phyloP scores from a whole-genome alignment of 2,113 vertebrate species.

The Anoura caudifer region DNA sequence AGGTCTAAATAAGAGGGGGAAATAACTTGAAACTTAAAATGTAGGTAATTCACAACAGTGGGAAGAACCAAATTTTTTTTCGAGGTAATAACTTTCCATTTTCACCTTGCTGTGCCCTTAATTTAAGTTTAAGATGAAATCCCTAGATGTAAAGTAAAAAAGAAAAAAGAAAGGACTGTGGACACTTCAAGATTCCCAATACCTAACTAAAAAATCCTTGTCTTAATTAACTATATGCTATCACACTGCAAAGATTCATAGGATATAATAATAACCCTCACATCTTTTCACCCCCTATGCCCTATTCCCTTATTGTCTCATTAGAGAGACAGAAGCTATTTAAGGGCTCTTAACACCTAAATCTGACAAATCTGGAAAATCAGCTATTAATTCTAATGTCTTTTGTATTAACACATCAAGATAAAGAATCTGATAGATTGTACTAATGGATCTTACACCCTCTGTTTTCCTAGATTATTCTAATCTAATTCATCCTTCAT shows the following conservation, averaged over 20 bases:
- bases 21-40: neutral
- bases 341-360: constrained; percentile 28
- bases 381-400: constrained; percentile 31
- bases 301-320: neutral
- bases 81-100: constrained; percentile 30
- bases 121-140: constrained; percentile 35
- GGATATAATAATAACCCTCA: neutral
- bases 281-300: neutral
- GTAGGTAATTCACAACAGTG: neutral
- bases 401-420: constrained; percentile 15
- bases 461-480: neutral
- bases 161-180: constrained; percentile 21
- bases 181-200: constrained; percentile 48
- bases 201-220: constrained; percentile 9
- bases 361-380: neutral
- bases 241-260: neutral
- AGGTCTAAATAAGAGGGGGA: neutral
- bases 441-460: neutral
- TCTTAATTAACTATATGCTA: constrained; percentile 45
- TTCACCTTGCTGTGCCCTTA: constrained; percentile 20
- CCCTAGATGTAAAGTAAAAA: constrained; percentile 44
- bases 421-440: constrained; percentile 16
- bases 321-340: neutral
- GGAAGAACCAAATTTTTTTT: constrained; percentile 18
- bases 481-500: neutral